phyloP scores from a whole-genome alignment of 1,140 invertebrate genomes.

The Cyphomyrmex costatus region DNA sequence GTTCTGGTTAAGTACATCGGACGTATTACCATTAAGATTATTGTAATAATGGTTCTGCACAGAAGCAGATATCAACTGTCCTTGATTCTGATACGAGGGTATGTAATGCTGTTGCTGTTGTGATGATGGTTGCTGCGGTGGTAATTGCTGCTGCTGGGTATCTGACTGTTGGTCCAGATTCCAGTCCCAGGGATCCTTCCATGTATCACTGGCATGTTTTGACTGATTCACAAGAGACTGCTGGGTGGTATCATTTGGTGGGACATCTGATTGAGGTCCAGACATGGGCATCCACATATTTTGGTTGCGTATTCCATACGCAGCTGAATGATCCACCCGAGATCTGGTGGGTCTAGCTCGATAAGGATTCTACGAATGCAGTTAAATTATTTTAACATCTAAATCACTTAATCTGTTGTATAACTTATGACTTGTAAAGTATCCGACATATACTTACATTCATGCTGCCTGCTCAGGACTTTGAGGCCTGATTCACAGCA shows the following conservation, averaged over 20 bases:
- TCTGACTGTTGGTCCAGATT: conserved; percentile 83
- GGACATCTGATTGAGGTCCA: conserved; percentile 63
- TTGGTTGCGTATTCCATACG: conserved; percentile 82
- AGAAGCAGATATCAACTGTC: conserved; percentile 71
- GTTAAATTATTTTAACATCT: not conserved
- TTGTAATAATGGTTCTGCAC: conserved; percentile 82
- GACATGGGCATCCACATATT: conserved; percentile 79
- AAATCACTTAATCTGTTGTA: not conserved
- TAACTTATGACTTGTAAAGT: conserved; percentile 4
- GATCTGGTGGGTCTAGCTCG: conserved; percentile 80
- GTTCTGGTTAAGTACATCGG: conserved; percentile 69
- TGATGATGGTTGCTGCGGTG: conserved; percentile 64
- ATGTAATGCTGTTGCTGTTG: conserved; percentile 75
- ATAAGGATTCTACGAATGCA: conserved; percentile 83
- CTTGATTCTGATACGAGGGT: conserved; percentile 75
- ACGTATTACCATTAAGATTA: conserved; percentile 82
- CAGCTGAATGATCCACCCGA: conserved; percentile 77
- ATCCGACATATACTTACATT: conserved; percentile 79
- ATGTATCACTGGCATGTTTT: conserved; percentile 79
- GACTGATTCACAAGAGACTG: conserved; percentile 72
- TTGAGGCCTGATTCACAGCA: conserved; percentile 66
- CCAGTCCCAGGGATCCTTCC: conserved; percentile 86
- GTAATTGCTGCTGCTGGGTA: conserved; percentile 57
- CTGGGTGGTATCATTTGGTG: conserved; percentile 68
- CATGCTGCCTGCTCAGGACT: conserved; percentile 77